Evolutionary conservation across 2,113 vertebrate species (phyloP).

Genomic region (Motacilla alba): DNA sequence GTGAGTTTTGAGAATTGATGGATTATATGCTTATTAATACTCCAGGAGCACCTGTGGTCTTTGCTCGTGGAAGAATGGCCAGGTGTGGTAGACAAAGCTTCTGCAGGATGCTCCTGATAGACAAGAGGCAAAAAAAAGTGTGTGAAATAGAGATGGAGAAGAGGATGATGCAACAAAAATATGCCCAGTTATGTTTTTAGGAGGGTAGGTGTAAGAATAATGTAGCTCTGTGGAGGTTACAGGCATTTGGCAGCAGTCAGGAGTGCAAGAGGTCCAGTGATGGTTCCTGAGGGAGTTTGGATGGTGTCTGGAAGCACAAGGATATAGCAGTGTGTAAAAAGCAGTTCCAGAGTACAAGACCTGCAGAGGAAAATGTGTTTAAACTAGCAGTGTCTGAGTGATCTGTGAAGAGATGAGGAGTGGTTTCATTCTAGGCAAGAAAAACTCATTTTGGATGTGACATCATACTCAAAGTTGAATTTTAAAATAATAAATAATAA

Average conservation of each 20-base stretch:
- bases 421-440: background rate
- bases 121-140: background rate
- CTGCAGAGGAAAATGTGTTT: background rate
- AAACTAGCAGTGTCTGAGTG: fast-evolving
- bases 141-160: background rate
- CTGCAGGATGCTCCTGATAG: background rate
- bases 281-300: background rate
- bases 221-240: background rate
- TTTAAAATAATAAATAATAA: background rate
- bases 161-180: background rate
- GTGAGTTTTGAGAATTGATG: constrained; percentile 5
- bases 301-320: background rate
- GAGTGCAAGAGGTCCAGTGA: background rate
- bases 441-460: background rate
- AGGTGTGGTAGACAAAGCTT: background rate
- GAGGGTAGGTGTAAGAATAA: background rate
- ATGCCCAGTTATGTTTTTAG: background rate
- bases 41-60: background rate
- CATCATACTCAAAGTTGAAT: background rate
- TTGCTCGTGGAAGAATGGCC: background rate
- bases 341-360: background rate
- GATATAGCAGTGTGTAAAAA: background rate
- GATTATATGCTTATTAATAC: background rate
- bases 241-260: background rate
- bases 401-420: background rate